Percentiles rank a stretch among this genome's conserved stretches.
Evolutionary conservation across 2,888 invertebrate species (phyloP).

Genomic region (Graphium colonna): DNA sequence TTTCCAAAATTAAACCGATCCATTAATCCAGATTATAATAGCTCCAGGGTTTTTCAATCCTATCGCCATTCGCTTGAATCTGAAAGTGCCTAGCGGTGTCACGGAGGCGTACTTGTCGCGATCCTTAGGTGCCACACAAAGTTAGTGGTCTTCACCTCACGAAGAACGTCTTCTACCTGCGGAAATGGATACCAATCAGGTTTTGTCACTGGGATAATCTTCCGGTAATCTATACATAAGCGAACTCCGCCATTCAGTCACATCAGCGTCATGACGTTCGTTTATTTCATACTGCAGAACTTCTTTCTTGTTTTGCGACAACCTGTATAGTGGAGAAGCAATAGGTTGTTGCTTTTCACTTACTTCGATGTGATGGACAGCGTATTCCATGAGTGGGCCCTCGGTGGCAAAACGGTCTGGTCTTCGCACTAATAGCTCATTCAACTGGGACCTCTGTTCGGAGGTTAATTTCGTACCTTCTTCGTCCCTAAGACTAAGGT

Average conservation of each 20-base stretch:
- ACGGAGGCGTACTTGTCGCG: conserved; percentile 30
- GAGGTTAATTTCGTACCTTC: conserved; percentile 34
- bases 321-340: no score
- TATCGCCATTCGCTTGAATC: conserved; percentile 32
- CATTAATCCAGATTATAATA: conserved; percentile 30
- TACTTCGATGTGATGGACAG: no score
- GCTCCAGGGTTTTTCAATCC: conserved; percentile 30
- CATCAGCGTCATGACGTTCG: conserved; percentile 34
- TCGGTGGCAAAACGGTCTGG: no score
- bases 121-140: no score
- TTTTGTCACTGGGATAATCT: conserved; percentile 38
- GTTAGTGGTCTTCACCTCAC: conserved; percentile 27
- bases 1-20: no score
- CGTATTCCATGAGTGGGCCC: no score
- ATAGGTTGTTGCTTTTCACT: no score
- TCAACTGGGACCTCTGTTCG: no score
- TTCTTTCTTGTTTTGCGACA: no score
- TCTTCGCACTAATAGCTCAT: no score
- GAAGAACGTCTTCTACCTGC: conserved; percentile 30
- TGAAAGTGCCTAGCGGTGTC: conserved; percentile 26
- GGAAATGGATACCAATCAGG: conserved; percentile 33
- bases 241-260: conserved; percentile 29
- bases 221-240: conserved; percentile 38
- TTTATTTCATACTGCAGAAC: conserved; percentile 29
- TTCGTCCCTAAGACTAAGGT: conserved; percentile 13